phyloP scores from a whole-genome alignment of 2,113 vertebrate species.

The Gymnarchus niloticus region DNA sequence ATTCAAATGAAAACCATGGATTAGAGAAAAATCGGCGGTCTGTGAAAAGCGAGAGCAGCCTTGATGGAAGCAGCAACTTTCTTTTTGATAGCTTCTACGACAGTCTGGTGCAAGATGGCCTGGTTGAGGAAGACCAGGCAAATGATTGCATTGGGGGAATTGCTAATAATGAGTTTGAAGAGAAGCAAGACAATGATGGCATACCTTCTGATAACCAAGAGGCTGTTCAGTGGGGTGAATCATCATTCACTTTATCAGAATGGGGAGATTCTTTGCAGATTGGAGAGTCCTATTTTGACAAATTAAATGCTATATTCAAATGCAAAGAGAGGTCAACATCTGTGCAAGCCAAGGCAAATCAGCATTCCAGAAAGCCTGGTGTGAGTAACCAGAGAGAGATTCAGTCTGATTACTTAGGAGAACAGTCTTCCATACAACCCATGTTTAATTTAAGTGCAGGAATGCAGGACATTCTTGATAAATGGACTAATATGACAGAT shows the following conservation, averaged over 20 bases:
- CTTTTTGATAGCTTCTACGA: slow-evolving; percentile 67
- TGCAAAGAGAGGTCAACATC: slow-evolving; percentile 7
- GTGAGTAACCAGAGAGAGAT: slow-evolving; percentile 20
- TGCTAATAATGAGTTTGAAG: background rate
- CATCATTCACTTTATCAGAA: slow-evolving; percentile 74
- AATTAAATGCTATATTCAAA: slow-evolving; percentile 39
- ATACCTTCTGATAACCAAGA: slow-evolving; percentile 51
- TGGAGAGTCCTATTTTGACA: slow-evolving; percentile 63
- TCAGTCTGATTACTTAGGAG: slow-evolving; percentile 4
- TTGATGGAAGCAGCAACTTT: slow-evolving; percentile 80
- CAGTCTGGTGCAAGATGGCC: slow-evolving; percentile 22
- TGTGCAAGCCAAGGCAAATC: background rate
- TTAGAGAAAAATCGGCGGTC: background rate
- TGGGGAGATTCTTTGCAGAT: slow-evolving; percentile 69
- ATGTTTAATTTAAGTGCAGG: slow-evolving; percentile 74
- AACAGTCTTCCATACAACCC: slow-evolving; percentile 34
- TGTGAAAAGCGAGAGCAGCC: slow-evolving; percentile 53
- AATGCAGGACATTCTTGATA: slow-evolving; percentile 79
- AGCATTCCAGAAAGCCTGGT: background rate
- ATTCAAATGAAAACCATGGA: slow-evolving; percentile 18
- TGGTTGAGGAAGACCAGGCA: slow-evolving; percentile 41
- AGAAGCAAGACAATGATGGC: slow-evolving; percentile 26
- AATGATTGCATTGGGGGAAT: slow-evolving; percentile 20
- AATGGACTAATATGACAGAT: slow-evolving; percentile 68
- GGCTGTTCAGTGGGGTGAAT: slow-evolving; percentile 64